phyloP scores from a whole-genome alignment of 1,140 invertebrate species.

The Mycetomoellerius zeteki region DNA sequence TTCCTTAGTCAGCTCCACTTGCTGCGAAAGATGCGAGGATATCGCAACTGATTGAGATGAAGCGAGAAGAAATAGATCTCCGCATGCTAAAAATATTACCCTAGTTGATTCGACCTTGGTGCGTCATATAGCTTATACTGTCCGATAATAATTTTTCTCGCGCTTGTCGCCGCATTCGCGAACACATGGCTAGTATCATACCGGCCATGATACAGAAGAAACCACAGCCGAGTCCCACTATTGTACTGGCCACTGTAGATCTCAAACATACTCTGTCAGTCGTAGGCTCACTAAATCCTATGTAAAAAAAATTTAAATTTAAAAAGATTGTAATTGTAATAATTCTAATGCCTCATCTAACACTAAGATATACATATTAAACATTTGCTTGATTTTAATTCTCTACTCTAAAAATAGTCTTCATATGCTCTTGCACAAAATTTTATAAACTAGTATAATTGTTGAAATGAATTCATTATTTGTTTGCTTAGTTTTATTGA shows the following conservation, averaged over 20 bases:
- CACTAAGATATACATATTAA: not conserved
- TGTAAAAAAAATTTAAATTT: conserved; percentile 70
- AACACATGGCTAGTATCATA: conserved; percentile 91
- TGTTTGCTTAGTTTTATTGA: not conserved
- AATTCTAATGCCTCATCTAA: not conserved
- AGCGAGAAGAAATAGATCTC: conserved; percentile 43
- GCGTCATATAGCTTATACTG: conserved; percentile 90
- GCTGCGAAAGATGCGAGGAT: conserved; percentile 24
- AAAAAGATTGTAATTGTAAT: not conserved
- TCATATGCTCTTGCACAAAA: no score
- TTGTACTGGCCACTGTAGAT: conserved; percentile 91
- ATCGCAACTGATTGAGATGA: conserved; percentile 39
- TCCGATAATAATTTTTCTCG: conserved; percentile 87
- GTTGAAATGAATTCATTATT: not conserved
- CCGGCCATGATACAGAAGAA: conserved; percentile 90
- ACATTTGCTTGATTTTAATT: no score
- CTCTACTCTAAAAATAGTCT: no score
- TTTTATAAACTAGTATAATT: no score
- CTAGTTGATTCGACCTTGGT: conserved; percentile 91
- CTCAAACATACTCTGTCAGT: conserved; percentile 91
- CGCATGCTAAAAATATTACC: conserved; percentile 26
- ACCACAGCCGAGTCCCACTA: conserved; percentile 90
- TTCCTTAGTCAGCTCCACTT: not conserved
- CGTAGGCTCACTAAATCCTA: conserved; percentile 84
- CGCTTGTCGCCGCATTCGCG: conserved; percentile 89